These are phyloP conservation scores for Drepanosiphum platanoidis DNA, from an alignment of 2,888 invertebrate species.

Conservation along the genomic window DNA sequence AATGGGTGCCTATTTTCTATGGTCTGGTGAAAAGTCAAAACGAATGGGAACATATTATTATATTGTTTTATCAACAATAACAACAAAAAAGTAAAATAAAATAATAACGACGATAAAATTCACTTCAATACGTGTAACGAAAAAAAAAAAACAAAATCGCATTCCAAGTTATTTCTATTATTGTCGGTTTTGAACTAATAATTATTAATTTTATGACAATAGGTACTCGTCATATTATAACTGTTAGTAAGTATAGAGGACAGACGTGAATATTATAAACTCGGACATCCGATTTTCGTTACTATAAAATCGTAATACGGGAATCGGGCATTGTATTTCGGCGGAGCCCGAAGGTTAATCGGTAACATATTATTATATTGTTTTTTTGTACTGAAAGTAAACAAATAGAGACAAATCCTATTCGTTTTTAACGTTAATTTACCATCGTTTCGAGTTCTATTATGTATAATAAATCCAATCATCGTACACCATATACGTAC, in stretches of 20 bases:
- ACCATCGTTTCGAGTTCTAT: not conserved
- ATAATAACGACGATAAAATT: not conserved
- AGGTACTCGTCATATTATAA: no score
- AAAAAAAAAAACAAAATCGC: no score
- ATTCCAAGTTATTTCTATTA: slow-evolving; percentile 24
- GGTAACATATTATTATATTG: slow-evolving; percentile 25
- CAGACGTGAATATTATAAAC: slow-evolving; percentile 17
- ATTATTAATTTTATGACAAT: slow-evolving; percentile 52
- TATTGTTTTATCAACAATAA: not conserved
- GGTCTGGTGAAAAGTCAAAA: not conserved
- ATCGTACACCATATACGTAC: no score
- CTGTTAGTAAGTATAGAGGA: not conserved
- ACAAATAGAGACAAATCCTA: not conserved
- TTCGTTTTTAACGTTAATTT: not conserved
- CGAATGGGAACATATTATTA: not conserved
- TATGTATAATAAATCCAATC: not conserved
- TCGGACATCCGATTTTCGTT: slow-evolving; percentile 39
- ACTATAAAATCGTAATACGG: slow-evolving; percentile 21
- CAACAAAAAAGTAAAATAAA: not conserved
- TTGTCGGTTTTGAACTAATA: slow-evolving; percentile 21
- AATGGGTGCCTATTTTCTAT: not conserved
- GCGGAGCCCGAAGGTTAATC: slow-evolving; percentile 17
- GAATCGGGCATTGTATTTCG: slow-evolving; percentile 52
- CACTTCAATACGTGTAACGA: not conserved
- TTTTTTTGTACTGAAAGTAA: not conserved